Conservation (phyloP, 1,140 invertebrate species). For the Lordiphosa stackelbergi region DNA sequence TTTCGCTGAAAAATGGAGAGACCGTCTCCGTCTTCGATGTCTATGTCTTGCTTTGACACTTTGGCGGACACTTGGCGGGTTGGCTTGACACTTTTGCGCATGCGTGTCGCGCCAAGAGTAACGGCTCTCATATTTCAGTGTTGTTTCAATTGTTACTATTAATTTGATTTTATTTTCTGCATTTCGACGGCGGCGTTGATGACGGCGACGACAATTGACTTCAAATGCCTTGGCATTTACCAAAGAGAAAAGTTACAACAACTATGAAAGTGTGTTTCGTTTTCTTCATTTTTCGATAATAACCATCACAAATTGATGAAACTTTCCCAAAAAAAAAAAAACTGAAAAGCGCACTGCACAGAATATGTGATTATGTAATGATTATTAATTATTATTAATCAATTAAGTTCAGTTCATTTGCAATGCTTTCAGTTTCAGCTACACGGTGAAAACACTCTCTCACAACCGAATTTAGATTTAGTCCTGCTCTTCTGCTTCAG, state of each 20-base stretch:
- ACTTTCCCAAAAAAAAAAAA: conserved; percentile 67
- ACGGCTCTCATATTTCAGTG: conserved; percentile 41
- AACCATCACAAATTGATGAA: conserved; percentile 57
- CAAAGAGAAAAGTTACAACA: conserved; percentile 57
- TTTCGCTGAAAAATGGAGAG: conserved; percentile 63
- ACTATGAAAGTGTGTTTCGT: conserved; percentile 22
- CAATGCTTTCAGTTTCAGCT: conserved; percentile 58
- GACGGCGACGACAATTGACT: conserved; percentile 62
- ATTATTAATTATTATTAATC: conserved; percentile 59
- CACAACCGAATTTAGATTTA: background rate
- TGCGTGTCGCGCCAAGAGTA: conserved; percentile 24
- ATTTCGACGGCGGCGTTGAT: conserved; percentile 19
- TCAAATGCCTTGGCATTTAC: conserved; percentile 58
- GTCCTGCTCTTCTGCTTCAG: background rate
- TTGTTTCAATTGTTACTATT: conserved; percentile 72
- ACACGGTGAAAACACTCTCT: conserved; percentile 37
- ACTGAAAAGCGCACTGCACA: conserved; percentile 27
- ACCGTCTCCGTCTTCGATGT: background rate
- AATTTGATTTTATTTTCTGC: conserved; percentile 70
- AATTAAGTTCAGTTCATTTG: conserved; percentile 51
- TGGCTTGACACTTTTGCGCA: conserved; percentile 29
- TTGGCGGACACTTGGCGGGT: conserved; percentile 1
- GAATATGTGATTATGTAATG: conserved; percentile 52
- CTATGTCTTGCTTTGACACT: too few species aligned
- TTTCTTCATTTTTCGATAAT: conserved; percentile 68